Percentiles rank a stretch among this genome's conserved stretches.
phyloP scores from a whole-genome alignment of 2,888 invertebrate species.

The Troides oblongomaculatus region DNA sequence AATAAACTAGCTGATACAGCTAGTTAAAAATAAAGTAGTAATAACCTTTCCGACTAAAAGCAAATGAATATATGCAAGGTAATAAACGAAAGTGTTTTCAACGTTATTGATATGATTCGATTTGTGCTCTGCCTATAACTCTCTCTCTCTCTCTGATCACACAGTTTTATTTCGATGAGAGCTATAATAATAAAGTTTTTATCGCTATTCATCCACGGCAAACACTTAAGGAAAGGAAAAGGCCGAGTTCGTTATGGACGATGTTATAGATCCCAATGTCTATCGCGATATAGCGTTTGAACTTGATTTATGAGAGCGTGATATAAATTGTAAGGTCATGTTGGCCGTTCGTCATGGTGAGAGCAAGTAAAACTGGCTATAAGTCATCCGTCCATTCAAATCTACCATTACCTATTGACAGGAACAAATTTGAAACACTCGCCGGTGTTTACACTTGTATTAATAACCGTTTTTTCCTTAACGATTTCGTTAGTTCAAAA shows the following conservation, averaged over 20 bases:
- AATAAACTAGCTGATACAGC: no score
- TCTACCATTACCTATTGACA: conserved; percentile 53
- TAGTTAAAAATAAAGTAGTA: not conserved
- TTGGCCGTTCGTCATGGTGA: conserved; percentile 65
- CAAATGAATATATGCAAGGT: conserved; percentile 27
- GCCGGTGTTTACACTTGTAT: conserved; percentile 27
- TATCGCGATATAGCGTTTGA: conserved; percentile 66
- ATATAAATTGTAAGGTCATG: conserved; percentile 72
- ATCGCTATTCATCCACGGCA: conserved; percentile 67
- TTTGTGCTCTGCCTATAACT: conserved; percentile 29
- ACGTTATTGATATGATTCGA: conserved; percentile 29
- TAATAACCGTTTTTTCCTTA: conserved; percentile 1
- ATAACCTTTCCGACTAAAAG: conserved; percentile 25
- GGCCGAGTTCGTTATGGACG: conserved; percentile 45
- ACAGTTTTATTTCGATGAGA: conserved; percentile 72
- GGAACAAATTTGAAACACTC: conserved; percentile 38
- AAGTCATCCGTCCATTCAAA: conserved; percentile 55
- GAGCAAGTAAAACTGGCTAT: conserved; percentile 65
- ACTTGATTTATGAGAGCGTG: conserved; percentile 68
- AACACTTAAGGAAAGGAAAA: conserved; percentile 61
- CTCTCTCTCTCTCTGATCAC: conserved; percentile 60
- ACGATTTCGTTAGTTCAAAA: not conserved
- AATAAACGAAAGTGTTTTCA: conserved; percentile 31
- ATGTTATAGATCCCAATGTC: conserved; percentile 50
- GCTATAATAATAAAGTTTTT: conserved; percentile 76